Percentiles rank a stretch among this genome's conserved stretches.
Conservation (phyloP, 2,888 invertebrate species). For the Aphidius colemani region DNA sequence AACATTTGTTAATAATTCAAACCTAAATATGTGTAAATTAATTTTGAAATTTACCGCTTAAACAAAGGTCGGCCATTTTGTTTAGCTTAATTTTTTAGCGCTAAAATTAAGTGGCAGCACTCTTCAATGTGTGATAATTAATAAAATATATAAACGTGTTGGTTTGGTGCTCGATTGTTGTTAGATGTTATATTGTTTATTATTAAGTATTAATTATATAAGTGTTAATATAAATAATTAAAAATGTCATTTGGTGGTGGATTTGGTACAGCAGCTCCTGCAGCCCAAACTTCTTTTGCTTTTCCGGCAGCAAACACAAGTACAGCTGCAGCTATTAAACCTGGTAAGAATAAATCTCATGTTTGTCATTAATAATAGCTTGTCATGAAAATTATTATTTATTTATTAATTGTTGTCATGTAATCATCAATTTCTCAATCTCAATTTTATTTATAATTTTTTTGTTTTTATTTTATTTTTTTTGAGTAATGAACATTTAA, state of each 20-base stretch:
- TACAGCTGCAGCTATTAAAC: slow-evolving; percentile 55
- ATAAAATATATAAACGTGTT: too few species aligned
- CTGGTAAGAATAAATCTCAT: slow-evolving; percentile 40
- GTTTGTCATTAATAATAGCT: slow-evolving; percentile 41
- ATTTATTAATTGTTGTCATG: slow-evolving; percentile 13
- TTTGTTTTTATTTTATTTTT: slow-evolving; percentile 46
- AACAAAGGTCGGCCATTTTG: too few species aligned
- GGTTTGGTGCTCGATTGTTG: too few species aligned
- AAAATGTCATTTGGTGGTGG: slow-evolving; percentile 54
- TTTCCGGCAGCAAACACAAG: slow-evolving; percentile 55
- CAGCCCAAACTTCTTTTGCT: slow-evolving; percentile 62
- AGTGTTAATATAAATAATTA: neutral
- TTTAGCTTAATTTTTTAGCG: too few species aligned
- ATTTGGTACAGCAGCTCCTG: slow-evolving; percentile 63
- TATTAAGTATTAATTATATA: too few species aligned
- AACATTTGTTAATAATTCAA: too few species aligned
- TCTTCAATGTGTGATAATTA: too few species aligned
- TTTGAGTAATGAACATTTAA: slow-evolving; percentile 5
- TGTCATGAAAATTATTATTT: slow-evolving; percentile 23
- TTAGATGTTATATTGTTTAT: too few species aligned
- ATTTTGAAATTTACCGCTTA: too few species aligned
- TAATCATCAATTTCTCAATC: neutral
- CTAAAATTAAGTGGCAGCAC: too few species aligned
- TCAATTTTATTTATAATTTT: neutral
- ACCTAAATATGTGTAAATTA: too few species aligned